A percentile compares a stretch with the other conserved stretches of the same genome.
phyloP scores from a whole-genome alignment of 2,888 invertebrate species.

The Oeneis ivallda region DNA sequence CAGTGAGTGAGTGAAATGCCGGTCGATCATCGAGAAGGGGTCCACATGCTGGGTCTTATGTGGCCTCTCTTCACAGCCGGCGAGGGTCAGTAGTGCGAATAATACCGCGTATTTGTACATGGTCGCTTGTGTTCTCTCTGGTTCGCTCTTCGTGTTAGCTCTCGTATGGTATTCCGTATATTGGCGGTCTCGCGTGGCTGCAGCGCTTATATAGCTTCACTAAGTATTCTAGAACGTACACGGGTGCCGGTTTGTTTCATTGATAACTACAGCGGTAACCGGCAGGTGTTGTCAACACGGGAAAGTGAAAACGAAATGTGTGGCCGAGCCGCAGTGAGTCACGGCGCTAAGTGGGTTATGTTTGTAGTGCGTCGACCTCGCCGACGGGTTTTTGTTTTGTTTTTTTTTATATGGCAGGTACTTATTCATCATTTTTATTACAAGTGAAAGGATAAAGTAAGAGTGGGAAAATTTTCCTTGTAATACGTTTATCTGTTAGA shows the following conservation, averaged over 20 bases:
- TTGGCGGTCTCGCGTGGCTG: slow-evolving; percentile 48
- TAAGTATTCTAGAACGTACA: slow-evolving; percentile 69
- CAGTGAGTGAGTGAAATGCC: slow-evolving; percentile 64
- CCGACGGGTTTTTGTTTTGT: slow-evolving; percentile 26
- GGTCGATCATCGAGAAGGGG: slow-evolving; percentile 64
- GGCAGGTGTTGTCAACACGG: slow-evolving; percentile 64
- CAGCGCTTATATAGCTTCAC: slow-evolving; percentile 68
- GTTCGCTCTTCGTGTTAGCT: slow-evolving; percentile 40
- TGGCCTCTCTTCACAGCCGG: slow-evolving; percentile 53
- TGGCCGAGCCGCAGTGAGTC: slow-evolving; percentile 40
- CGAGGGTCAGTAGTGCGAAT: slow-evolving; percentile 52
- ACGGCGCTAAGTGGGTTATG: slow-evolving; percentile 39
- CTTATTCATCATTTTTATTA: slow-evolving; percentile 4
- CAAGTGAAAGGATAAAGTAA: slow-evolving; percentile 12
- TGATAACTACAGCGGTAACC: slow-evolving; percentile 62
- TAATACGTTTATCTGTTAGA: background rate
- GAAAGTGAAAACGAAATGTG: slow-evolving; percentile 44
- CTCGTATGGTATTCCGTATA: slow-evolving; percentile 45
- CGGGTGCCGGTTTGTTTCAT: slow-evolving; percentile 52
- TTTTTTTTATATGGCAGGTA: slow-evolving; percentile 7
- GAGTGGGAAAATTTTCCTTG: background rate
- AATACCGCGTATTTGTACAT: slow-evolving; percentile 61
- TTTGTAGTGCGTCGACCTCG: slow-evolving; percentile 35
- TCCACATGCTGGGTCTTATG: slow-evolving; percentile 53
- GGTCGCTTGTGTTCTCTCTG: slow-evolving; percentile 38